Conservation (phyloP, 2,113 vertebrate species). For the Chaetodon auriga region DNA sequence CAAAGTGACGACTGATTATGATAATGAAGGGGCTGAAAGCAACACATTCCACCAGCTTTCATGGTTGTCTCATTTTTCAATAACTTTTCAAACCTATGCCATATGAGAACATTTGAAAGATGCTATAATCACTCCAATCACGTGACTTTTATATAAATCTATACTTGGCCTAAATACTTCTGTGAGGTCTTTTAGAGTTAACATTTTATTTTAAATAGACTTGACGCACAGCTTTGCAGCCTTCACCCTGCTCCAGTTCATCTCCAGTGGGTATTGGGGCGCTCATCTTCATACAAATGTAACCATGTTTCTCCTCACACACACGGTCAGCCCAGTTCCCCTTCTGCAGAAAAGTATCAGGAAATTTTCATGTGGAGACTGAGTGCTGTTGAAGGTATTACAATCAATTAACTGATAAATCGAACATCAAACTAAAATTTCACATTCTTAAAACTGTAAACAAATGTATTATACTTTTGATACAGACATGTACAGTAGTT, state of each 20-base stretch:
- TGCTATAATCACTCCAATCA: no score
- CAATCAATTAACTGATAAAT: not conserved
- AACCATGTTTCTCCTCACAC: conserved; percentile 86
- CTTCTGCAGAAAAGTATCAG: conserved; percentile 74
- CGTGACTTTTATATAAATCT: no score
- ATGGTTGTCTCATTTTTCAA: no score
- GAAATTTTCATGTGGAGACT: not conserved
- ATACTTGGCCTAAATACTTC: no score
- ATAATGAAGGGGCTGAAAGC: no score
- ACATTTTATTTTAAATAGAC: not conserved
- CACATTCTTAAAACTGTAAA: no score
- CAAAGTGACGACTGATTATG: not conserved
- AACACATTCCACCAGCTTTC: no score
- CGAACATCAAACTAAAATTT: not conserved
- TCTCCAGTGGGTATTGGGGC: conserved; percentile 56
- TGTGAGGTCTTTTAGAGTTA: no score
- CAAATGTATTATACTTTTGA: no score
- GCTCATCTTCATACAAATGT: conserved; percentile 89
- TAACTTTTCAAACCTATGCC: no score
- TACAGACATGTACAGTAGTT: not conserved
- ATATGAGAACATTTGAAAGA: no score
- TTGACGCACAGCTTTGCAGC: conserved; percentile 87
- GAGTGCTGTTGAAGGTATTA: not conserved
- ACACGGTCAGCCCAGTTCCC: conserved; percentile 89
- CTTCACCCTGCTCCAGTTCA: conserved; percentile 71